These are phyloP conservation scores for Chrysomela aeneicollis DNA, from an alignment of 2,888 invertebrate species.

Conservation along the genomic window DNA sequence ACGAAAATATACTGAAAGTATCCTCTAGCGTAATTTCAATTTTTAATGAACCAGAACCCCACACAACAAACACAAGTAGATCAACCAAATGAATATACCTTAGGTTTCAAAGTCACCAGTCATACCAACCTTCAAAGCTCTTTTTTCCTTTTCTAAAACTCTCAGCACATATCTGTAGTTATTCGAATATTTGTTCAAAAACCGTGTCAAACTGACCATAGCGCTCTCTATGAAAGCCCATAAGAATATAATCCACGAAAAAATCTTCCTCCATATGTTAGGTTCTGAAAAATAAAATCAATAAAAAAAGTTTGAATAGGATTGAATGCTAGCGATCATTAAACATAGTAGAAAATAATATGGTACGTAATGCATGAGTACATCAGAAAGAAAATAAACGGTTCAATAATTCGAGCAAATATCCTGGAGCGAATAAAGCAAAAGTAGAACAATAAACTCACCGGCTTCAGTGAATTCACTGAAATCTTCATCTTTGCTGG, in stretches of 20 bases:
- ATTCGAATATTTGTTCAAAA: slow-evolving; percentile 86
- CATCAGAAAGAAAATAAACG: neutral
- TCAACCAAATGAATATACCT: too few species aligned
- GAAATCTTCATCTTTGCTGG: slow-evolving; percentile 55
- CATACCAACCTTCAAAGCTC: slow-evolving; percentile 76
- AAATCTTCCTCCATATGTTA: slow-evolving; percentile 64
- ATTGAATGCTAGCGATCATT: too few species aligned
- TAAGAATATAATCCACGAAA: slow-evolving; percentile 66
- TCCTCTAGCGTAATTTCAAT: too few species aligned
- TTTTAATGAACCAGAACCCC: too few species aligned
- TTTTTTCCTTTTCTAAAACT: slow-evolving; percentile 88
- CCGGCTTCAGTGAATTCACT: slow-evolving; percentile 53
- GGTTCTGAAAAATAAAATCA: slow-evolving; percentile 49
- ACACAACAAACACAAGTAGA: too few species aligned
- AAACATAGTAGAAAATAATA: neutral
- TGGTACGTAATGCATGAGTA: neutral
- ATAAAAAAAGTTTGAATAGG: too few species aligned
- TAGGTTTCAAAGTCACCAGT: too few species aligned
- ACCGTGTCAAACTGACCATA: slow-evolving; percentile 82
- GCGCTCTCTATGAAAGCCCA: slow-evolving; percentile 79
- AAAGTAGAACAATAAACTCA: slow-evolving; percentile 35
- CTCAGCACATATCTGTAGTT: slow-evolving; percentile 95
- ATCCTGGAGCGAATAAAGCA: too few species aligned
- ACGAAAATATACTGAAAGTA: too few species aligned
- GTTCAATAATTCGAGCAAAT: too few species aligned